Percentiles rank a stretch among this genome's conserved stretches.
Conservation (phyloP, 1,140 invertebrate genomes). For the Latrodectus geometricus region DNA sequence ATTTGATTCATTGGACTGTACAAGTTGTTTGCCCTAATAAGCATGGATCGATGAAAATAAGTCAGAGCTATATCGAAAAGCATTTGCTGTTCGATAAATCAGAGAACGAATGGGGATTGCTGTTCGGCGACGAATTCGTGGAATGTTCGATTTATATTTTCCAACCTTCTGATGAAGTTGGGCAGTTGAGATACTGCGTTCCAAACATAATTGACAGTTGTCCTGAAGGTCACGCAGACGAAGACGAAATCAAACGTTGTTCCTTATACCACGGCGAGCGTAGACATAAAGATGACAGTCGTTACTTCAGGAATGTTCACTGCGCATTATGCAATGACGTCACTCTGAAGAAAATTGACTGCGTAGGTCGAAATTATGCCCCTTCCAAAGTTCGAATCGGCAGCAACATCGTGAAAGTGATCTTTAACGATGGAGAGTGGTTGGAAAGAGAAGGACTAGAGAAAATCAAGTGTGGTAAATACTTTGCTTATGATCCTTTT, state of each 20-base stretch:
- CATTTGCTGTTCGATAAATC: not conserved
- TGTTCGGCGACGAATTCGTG: conserved; percentile 5
- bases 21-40: conserved; percentile 10
- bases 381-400: not conserved
- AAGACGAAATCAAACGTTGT: not conserved
- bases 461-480: conserved; percentile 9
- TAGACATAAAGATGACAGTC: not conserved
- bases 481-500: conserved; percentile 3
- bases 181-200: conserved; percentile 11
- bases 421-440: conserved; percentile 14
- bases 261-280: conserved; percentile 5
- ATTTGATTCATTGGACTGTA: conserved; percentile 15
- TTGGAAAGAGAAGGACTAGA: conserved; percentile 6
- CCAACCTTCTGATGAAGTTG: not conserved
- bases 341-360: conserved; percentile 6
- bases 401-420: not conserved
- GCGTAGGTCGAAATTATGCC: not conserved
- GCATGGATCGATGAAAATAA: not conserved
- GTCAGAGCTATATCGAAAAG: not conserved
- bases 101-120: conserved; percentile 19
- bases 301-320: conserved; percentile 24
- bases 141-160: not conserved
- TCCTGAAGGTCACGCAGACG: not conserved
- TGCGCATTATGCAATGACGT: conserved; percentile 22
- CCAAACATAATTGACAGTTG: conserved; percentile 9